Conservation (phyloP, 2,113 vertebrate genomes). For the Hypocryptadius cinnamomeus region DNA sequence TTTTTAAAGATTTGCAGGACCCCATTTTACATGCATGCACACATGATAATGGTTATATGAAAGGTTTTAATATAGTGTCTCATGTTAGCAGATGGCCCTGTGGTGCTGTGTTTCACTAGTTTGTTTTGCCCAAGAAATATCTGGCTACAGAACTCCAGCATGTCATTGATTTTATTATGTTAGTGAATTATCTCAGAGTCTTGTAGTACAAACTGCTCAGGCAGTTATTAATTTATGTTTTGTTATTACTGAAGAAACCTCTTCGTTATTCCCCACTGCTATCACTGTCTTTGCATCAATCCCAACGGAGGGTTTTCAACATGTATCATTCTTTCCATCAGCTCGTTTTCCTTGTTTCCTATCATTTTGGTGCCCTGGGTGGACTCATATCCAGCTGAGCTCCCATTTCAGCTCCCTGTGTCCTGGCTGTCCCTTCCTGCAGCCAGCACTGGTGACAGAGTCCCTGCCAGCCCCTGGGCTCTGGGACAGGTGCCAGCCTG, state of each 20-base stretch:
- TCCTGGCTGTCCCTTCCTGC: neutral
- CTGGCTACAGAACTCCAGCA: slow-evolving; percentile 8
- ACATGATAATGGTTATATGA: neutral
- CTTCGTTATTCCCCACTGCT: neutral
- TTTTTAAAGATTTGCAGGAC: neutral
- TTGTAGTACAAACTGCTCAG: neutral
- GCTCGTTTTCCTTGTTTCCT: neutral
- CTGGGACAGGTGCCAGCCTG: neutral
- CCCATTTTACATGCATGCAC: neutral
- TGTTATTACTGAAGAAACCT: neutral
- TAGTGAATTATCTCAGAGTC: neutral
- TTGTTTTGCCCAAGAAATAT: slow-evolving; percentile 21
- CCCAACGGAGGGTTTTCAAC: neutral
- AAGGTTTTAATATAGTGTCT: neutral
- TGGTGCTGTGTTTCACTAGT: neutral
- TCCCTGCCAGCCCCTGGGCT: neutral
- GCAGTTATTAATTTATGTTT: neutral
- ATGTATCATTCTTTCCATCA: neutral
- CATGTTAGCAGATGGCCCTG: neutral
- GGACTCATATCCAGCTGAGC: neutral
- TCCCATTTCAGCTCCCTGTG: neutral
- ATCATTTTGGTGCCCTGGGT: neutral
- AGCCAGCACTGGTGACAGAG: neutral
- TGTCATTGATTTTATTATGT: slow-evolving; percentile 1
- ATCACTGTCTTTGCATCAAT: neutral